Base-by-base conservation (phyloP, 2,888 invertebrate species). In the Brachylomia viminalis region DNA sequence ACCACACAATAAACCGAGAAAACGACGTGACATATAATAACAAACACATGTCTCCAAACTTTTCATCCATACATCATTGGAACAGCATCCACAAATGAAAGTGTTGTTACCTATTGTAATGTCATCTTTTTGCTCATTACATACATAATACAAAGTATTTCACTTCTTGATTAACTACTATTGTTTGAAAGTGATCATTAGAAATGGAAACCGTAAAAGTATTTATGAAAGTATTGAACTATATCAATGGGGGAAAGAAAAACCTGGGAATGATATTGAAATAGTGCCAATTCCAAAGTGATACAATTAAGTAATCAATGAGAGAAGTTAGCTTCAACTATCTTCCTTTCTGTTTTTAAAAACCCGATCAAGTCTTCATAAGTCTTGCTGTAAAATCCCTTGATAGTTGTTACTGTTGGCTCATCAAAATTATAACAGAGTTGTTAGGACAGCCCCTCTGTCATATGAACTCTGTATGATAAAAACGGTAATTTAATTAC, bases 101-200 rank as follows among this genome's bases (percentile, higher is more conserved):
- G 85, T 84, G 49, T 62, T 84, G 49, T 62, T 47, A 49, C 33
- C 85, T 80, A 84, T 84, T 84, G 84, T 84, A 64, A 38, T 80
- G 75, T 70, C 73, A 72, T 52, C 58, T 71, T 84, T 11, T 71
- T 75, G 72, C 72, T 82, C 79, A 49, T 84, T 82, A 79, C 1
- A 4, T n/a, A 11, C 33, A 1, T 23, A 13, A 4, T n/a, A 11
- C 33, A 1, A 17, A 13, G 58, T 30, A 52, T 54, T 62, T 76
- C 45, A 45, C 20, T 77, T 68, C 11, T 52, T 82, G 59, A 85
- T 82, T 73, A 66, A 45, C 33, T 13, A n/a, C n/a, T 65, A 6
- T 68, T 59, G 20, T 58, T 38, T 64, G 64, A 78, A 83, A 80
- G 72, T 8, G 33, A 67, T 77, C 23, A 15, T 10, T 73, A 20